Percentiles rank a stretch among this genome's conserved stretches.
Evolutionary conservation across 2,888 invertebrate species (phyloP).

Genomic region (Palloptera scutellata): DNA sequence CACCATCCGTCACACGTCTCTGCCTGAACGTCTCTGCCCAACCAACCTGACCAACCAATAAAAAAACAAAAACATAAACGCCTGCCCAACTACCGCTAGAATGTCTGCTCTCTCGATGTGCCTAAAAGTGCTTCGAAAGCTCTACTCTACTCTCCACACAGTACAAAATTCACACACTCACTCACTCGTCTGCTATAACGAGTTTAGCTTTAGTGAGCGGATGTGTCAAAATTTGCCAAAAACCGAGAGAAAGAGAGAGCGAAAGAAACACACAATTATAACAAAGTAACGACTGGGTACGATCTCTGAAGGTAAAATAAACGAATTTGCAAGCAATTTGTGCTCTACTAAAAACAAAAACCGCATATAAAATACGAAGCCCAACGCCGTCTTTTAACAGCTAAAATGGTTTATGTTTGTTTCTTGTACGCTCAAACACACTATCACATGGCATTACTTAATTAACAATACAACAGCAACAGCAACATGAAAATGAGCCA

Average conservation of each 20-base stretch:
- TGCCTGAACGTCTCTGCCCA: conserved; percentile 32
- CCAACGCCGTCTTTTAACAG: conserved; percentile 9
- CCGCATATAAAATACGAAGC: conserved; percentile 1
- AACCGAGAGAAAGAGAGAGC: conserved; percentile 34
- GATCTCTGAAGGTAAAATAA: conserved; percentile 64
- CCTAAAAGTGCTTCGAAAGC: conserved; percentile 38
- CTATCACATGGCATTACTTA: background rate
- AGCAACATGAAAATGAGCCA: background rate
- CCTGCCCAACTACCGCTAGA: conserved; percentile 45
- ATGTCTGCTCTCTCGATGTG: conserved; percentile 50
- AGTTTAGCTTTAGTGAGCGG: no score
- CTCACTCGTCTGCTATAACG: conserved; percentile 21
- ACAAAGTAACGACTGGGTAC: conserved; percentile 59
- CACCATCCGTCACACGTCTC: background rate
- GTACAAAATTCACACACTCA: conserved; percentile 19
- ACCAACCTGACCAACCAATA: conserved; percentile 36
- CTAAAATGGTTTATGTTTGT: conserved; percentile 6
- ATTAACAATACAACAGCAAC: background rate
- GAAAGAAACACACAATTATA: conserved; percentile 38
- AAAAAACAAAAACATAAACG: conserved; percentile 35
- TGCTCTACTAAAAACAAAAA: conserved; percentile 27
- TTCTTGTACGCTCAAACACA: conserved; percentile 3
- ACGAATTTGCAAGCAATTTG: conserved; percentile 28
- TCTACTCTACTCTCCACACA: conserved; percentile 23
- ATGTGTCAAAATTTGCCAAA: conserved; percentile 28